These are phyloP conservation scores for Ichneumoninae sp. DNA, from an alignment of 2,888 invertebrate species.

Conservation along the genomic window DNA sequence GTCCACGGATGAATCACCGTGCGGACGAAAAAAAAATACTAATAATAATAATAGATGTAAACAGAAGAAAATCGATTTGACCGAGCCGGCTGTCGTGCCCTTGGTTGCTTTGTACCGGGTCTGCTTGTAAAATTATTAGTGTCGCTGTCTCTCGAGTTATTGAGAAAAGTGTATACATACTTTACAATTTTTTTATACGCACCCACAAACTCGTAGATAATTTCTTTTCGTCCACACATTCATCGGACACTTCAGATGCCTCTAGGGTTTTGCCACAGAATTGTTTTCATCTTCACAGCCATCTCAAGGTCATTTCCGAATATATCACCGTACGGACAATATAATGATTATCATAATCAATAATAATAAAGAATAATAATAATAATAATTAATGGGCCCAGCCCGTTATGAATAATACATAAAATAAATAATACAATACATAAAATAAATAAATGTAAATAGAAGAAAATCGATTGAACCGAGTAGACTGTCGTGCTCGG, in stretches of 20 bases:
- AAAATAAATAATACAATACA: not conserved
- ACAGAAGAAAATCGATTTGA: not conserved
- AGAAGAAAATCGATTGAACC: not conserved
- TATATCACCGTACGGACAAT: not conserved
- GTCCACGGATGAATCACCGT: constrained; percentile 27
- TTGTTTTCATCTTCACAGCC: constrained; percentile 35
- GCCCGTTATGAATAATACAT: not conserved
- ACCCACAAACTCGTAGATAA: not conserved
- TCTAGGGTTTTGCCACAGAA: constrained; percentile 20
- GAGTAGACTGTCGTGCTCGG: not conserved
- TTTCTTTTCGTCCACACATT: not conserved
- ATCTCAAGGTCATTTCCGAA: constrained; percentile 35
- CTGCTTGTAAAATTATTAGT: constrained; percentile 21
- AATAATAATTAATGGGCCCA: not conserved
- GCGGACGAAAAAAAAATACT: constrained; percentile 27
- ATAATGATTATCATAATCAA: no score
- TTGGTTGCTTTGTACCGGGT: not conserved
- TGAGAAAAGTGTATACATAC: not conserved
- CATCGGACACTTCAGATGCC: constrained; percentile 1
- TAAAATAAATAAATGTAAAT: no score
- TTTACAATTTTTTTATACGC: constrained; percentile 15
- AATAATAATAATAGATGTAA: not conserved
- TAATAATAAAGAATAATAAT: no score
- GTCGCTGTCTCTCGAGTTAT: constrained; percentile 31
- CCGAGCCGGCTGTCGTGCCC: not conserved